Base-by-base conservation (phyloP, 2,113 vertebrate genomes). In the Axis porcinus region DNA sequence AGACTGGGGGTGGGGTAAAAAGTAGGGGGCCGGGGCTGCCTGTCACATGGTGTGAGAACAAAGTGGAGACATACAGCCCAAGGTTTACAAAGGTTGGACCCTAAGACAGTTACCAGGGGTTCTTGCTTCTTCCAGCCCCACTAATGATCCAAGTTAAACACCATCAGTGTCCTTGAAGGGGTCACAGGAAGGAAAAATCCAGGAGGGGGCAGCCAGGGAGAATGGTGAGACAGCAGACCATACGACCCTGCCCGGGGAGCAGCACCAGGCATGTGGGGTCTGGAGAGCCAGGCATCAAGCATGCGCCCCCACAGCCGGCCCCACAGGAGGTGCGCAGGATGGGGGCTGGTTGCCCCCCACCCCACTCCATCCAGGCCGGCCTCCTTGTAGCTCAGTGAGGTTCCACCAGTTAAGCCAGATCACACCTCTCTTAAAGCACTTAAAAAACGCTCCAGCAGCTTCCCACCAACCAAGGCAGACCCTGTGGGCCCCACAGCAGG, bases 271-370 rank as follows among this genome's bases (percentile, higher is more conserved):
- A 0, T 0, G 1, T 21, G 45, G 33, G 6, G 19, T 9, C 36
- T 8, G 1, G 3, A 47, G 55, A 2, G 9, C 28, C 16, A 15
- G 54, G 55, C 40, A 0, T 0, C 1, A 28, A 0, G 0, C n/a
- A 10, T 6, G 15, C 0, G 3, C 28, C 15, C 21, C 28, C 50
- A 11, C 3, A 2, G 15, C 21, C 6, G 0, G 25, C 28, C 28
- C 27, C 8, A 2, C 14, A 15, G 57, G 6, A 10, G 89, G 76
- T 0, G 5, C 43, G 7, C 36, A 33, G 11, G 16, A 81, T 0
- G 43, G 23, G 5, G 5, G 15, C 0, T 6, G 45, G 6, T 12
- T 1, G 15, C 36, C 54, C 27, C 47, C 19, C 0, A 0, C 52
- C 47, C 19, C 0, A 0, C 52, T 13, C 52, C 0, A 3, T 11